Evolutionary conservation across 2,888 invertebrate genomes (phyloP), one percentile per base, ranked within the genome.

Genomic region (Chalcosyrphus nemorum): DNA sequence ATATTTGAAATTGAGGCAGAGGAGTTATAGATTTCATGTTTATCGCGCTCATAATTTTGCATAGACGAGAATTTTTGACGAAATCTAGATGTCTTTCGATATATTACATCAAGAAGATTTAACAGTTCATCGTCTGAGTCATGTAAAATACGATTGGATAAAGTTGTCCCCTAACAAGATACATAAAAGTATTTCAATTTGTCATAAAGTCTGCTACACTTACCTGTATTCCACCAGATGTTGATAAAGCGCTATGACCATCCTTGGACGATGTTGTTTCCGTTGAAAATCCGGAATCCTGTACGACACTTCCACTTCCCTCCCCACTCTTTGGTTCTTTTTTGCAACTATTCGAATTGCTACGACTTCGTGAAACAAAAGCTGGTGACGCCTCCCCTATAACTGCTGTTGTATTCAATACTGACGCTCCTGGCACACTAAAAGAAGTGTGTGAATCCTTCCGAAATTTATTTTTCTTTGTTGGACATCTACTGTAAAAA

Each of bases 211-310:
- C 1, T 13, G 27, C n/a, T 0, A 61, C 54, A 86, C 86, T 70
- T 65, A 91, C 93, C 92, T 89, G 91, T 87, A 92, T 91, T 87
- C 92, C 91, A 87, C 92, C 92, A 77, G 94, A 93, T 86, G 94
- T 93, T 72, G 95, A 95, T 19, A 95, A 95, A 54, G 94, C 93
- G 89, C 94, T 94, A 89, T 96, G 95, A 86, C 96, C 95, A 90
- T 95, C 95, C 91, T 95, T 95, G 88, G 95, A 96, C 89, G 95
- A 95, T 66, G 96, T 96, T 63, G 96, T 96, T 92, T 97, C 97
- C 81, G 97, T 97, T 91, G 97, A 97, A 92, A 97, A 97, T 70
- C 97, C 97, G 57, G 97, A 97, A 92, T 97, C 97, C 89, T 95
- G 95, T 21, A 95, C 94, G 81, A 94, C 94, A 71, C 94, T 93